Percentiles rank a stretch among this genome's conserved stretches.
These are phyloP conservation scores for Cryptus viduatorius DNA, from an alignment of 2,888 invertebrate genomes.

Conservation along the genomic window DNA sequence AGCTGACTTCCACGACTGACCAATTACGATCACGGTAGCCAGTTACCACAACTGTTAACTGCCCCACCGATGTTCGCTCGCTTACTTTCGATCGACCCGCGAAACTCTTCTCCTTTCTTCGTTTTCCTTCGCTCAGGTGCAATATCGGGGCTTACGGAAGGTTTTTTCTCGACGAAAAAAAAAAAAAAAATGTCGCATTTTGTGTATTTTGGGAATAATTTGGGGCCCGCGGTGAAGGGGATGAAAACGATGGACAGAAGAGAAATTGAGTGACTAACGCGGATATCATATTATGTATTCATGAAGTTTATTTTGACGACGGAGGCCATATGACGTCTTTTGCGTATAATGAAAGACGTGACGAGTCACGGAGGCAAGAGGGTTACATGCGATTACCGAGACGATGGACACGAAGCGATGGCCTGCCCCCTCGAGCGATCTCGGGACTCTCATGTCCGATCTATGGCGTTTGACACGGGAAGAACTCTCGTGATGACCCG, in stretches of 20 bases:
- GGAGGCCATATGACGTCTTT: conserved; percentile 56
- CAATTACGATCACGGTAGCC: conserved; percentile 80
- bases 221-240: neutral
- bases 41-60: conserved; percentile 73
- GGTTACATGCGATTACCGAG: conserved; percentile 54
- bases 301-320: conserved; percentile 58
- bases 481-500: conserved; percentile 76
- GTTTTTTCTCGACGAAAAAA: neutral
- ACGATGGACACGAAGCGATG: conserved; percentile 63
- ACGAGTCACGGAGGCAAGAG: conserved; percentile 43
- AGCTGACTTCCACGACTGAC: conserved; percentile 71
- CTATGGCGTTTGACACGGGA: conserved; percentile 60
- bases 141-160: neutral
- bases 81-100: conserved; percentile 58
- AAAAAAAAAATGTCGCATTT: neutral
- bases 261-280: conserved; percentile 7
- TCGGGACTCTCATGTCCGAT: conserved; percentile 53
- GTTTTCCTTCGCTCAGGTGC: neutral
- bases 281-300: conserved; percentile 58
- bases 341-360: conserved; percentile 59
- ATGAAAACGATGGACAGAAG: neutral
- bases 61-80: conserved; percentile 70
- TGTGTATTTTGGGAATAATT: neutral
- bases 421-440: conserved; percentile 61
- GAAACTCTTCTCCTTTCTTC: conserved; percentile 39